These are phyloP conservation scores for Macrophya annulata DNA, from an alignment of 2,888 invertebrate species.

Conservation along the genomic window DNA sequence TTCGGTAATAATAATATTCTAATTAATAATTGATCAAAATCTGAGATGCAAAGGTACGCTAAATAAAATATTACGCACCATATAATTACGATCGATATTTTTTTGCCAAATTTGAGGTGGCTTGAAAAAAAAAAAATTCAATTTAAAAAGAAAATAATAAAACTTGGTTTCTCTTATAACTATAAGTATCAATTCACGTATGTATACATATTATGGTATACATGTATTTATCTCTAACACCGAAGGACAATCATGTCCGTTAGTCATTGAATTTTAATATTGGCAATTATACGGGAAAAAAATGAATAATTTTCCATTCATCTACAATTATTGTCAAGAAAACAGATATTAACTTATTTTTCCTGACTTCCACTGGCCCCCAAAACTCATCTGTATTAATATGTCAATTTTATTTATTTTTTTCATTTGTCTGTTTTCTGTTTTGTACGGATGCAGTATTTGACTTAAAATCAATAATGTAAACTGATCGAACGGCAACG, in stretches of 20 bases:
- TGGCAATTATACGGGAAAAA: neutral
- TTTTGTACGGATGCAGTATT: constrained; percentile 3
- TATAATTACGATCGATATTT: neutral
- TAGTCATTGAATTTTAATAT: neutral
- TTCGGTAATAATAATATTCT: neutral
- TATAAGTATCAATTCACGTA: neutral
- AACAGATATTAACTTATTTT: neutral
- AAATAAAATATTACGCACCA: neutral
- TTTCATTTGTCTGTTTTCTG: neutral
- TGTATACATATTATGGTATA: neutral
- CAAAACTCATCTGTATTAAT: neutral
- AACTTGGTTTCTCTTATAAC: constrained; percentile 1
- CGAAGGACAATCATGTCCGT: neutral
- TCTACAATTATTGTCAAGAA: constrained; percentile 2
- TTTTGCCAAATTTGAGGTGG: neutral
- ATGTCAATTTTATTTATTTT: neutral
- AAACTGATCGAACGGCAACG: neutral
- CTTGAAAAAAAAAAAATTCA: neutral
- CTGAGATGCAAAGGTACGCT: neutral
- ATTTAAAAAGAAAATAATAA: neutral
- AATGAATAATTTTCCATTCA: neutral
- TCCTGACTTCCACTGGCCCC: constrained; percentile 8
- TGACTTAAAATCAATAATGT: neutral
- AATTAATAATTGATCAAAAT: neutral
- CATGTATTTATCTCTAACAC: constrained; percentile 30